Evolutionary conservation across 1,140 invertebrate genomes (phyloP), one percentile per base, ranked within the genome.

Genomic region (Colletes latitarsis): DNA sequence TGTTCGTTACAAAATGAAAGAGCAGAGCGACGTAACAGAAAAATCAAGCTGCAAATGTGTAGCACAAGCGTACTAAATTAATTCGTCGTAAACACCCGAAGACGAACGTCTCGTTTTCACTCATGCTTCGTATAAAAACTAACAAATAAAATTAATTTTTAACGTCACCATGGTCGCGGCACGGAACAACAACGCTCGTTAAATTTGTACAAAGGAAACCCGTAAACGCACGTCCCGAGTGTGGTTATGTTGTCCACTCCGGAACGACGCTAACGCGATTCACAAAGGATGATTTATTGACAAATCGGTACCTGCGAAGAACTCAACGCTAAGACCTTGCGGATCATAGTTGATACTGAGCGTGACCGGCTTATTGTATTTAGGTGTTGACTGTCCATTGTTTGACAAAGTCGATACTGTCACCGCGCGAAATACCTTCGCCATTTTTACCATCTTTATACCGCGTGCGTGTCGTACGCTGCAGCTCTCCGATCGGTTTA

Each of bases 321-420:
- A 93, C 93, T 95, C 95, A 85, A 96, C 93, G 93, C 95, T 96
- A 82, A 96, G 93, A 88, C 96, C 96, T 93, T 96, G 96, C 58
- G 96, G 96, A 92, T 96, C 96, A 92, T 96, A 96, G 89, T 96
- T 96, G 88, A 96, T 94, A 92, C 94, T 94, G 91, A 96, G 91
- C 90, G 94, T 95, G 81, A 96, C 96, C 89, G 95, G 94, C 88
- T 95, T 95, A 85, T 95, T 95, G 92, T 95, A 96, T 93, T 96
- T 96, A 83, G 94, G 94, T 89, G 93, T 92, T 88, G 95, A 93
- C 90, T 94, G 94, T 87, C 95, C 95, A 93, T 95, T 95, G 91
- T 96, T 95, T 93, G 95, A 95, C 90, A 96, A 94, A 93, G 94
- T 93, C 92, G 94, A 96, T 88, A 96, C 95, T 91, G 94, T 94